Conservation (phyloP, 2,113 vertebrate genomes). For the Pseudopodoces humilis region DNA sequence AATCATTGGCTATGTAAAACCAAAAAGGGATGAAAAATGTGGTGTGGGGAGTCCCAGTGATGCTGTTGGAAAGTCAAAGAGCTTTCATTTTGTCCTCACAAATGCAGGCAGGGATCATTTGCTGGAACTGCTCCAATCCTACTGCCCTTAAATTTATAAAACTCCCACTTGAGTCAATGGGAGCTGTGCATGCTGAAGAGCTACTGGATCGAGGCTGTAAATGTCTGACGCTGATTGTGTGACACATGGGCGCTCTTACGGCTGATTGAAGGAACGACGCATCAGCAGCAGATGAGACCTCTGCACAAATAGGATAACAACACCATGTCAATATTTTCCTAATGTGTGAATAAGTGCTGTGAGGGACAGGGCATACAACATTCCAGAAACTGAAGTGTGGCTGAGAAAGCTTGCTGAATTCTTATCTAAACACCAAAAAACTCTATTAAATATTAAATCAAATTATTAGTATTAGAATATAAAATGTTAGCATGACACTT, state of each 20-base stretch:
- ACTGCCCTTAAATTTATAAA: not conserved
- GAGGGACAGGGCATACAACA: not conserved
- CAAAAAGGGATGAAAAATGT: not conserved
- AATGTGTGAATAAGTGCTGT: not conserved
- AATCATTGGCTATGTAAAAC: not conserved
- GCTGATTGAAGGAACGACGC: not conserved
- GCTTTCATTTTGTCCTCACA: not conserved
- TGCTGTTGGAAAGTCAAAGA: not conserved
- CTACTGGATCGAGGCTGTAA: not conserved
- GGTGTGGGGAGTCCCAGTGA: not conserved
- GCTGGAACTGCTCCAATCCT: slow-evolving; percentile 2
- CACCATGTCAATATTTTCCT: not conserved
- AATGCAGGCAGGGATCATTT: not conserved
- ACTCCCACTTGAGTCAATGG: slow-evolving; percentile 8
- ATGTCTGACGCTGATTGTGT: not conserved
- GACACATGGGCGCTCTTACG: not conserved
- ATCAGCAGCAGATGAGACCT: slow-evolving; percentile 10
- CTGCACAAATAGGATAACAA: not conserved
- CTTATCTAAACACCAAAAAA: slow-evolving; percentile 26
- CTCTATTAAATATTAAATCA: slow-evolving; percentile 38
- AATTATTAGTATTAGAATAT: not conserved
- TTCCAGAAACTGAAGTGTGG: not conserved
- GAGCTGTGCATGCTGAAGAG: not conserved
- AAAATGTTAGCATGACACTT: not conserved
- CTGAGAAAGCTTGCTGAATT: not conserved